phyloP scores from a whole-genome alignment of 2,888 invertebrate genomes.

The Catonia carolina region DNA sequence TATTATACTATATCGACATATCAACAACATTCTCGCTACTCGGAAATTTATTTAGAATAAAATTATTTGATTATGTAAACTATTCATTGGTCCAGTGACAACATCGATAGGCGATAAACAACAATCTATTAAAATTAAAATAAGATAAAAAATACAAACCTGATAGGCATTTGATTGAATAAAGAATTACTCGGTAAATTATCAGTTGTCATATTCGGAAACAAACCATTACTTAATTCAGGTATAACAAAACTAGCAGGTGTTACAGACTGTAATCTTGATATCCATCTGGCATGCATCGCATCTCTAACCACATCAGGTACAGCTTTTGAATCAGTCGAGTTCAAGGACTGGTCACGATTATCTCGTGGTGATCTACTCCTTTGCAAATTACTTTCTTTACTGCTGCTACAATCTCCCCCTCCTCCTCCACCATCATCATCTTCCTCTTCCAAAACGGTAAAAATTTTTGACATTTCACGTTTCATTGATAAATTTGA shows the following conservation, averaged over 20 bases:
- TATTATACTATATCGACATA: no score
- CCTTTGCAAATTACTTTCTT: no score
- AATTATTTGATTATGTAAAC: no score
- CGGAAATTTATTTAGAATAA: no score
- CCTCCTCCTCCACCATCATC: constrained; percentile 25
- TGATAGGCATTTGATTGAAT: constrained; percentile 23
- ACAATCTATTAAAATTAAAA: no score
- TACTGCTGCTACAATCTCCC: neutral
- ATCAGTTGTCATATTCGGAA: constrained; percentile 27
- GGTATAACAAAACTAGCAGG: constrained; percentile 28
- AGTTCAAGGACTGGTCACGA: no score
- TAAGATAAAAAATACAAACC: constrained; percentile 14
- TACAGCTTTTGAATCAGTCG: constrained; percentile 37
- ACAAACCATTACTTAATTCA: neutral
- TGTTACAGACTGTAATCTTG: constrained; percentile 24
- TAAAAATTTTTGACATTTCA: constrained; percentile 71
- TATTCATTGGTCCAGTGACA: no score
- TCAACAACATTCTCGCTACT: no score
- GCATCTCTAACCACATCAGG: constrained; percentile 46
- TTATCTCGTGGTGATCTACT: no score
- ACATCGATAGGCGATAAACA: no score
- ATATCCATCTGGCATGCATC: constrained; percentile 43
- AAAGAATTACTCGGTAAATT: constrained; percentile 18
- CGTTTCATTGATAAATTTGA: constrained; percentile 40
- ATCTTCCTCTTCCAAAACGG: constrained; percentile 65